Evolutionary conservation across 1,140 invertebrate species (phyloP), one percentile per base, ranked within the genome.

Genomic region (Drosophila melanica): DNA sequence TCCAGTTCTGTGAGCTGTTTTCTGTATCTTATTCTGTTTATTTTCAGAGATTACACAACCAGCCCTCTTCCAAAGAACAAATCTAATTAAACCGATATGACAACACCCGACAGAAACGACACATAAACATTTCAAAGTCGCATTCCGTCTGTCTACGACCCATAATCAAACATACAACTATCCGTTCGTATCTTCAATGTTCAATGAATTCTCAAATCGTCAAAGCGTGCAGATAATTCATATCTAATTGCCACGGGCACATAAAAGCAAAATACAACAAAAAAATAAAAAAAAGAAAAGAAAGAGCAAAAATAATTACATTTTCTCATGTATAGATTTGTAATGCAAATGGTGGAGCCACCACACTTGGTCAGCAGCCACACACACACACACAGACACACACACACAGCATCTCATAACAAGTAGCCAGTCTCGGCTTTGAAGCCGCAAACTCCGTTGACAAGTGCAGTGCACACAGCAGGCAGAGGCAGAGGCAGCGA

Each of bases 201-300:
- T 86, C 79, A 86, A 79, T 86, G 82, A 86, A 82, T 86, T 82
- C 84, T 82, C 75, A 79, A 86, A 86, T 79, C 79, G 79, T 23
- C 67, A 86, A 86, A 87, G 82, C 79, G 84, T 86, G 82, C 82
- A 86, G 82, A 86, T 87, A 86, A 86, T 87, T 87, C 68, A 69
- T 86, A 79, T 82, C 76, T 82, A 86, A 85, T 85, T 85, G 81
- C 70, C 51, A 62, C n/a, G 64, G 50, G 62, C 41, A 18, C 18
- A 18, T 1, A 18, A 53, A 51, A 48, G 7, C 57, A 72, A 55
- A 5, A 4, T 20, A 51, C 60, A 64, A 30, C 39, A 58, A 60
- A 57, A 53, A 27, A 27, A 27, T 62, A 63, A 72, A 73, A 79
- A 35, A 18, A 58, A 55, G 48, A 62, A 63, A 55, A 50, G 9